A percentile compares a stretch with the other conserved stretches of the same genome.
Evolutionary conservation across 1,140 invertebrate species (phyloP).

Genomic region (Octopus bimaculoides): DNA sequence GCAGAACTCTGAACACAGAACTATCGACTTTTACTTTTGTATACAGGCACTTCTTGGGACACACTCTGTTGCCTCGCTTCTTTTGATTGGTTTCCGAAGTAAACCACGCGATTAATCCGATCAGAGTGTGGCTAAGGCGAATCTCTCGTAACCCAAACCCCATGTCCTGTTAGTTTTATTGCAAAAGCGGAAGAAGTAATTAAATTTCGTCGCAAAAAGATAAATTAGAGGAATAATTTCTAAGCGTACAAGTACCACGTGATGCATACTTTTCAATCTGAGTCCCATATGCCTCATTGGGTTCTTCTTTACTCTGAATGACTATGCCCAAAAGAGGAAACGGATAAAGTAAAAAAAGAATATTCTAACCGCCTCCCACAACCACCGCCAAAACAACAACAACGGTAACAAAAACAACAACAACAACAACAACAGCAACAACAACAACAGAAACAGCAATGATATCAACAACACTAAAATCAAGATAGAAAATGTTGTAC

Average conservation of each 20-base stretch:
- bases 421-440: no score
- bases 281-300: not conserved
- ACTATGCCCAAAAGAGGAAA: not conserved
- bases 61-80: not conserved
- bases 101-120: not conserved
- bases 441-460: no score
- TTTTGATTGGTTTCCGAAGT: conserved; percentile 1
- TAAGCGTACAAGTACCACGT: not conserved
- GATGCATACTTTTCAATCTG: conserved; percentile 10
- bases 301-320: not conserved
- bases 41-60: not conserved
- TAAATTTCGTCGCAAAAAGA: conserved; percentile 8
- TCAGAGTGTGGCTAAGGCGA: not conserved
- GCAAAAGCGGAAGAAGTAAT: conserved; percentile 6
- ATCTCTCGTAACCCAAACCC: not conserved
- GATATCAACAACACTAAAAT: no score
- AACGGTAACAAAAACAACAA: no score
- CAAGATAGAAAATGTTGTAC: no score
- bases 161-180: conserved; percentile 2
- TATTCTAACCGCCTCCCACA: no score
- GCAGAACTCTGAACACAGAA: not conserved
- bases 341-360: no score
- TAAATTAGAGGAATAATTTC: conserved; percentile 3
- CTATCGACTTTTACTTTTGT: not conserved
- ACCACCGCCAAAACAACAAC: no score